Base-by-base conservation (phyloP, 1,140 invertebrate genomes). In the Cephus cinctus region DNA sequence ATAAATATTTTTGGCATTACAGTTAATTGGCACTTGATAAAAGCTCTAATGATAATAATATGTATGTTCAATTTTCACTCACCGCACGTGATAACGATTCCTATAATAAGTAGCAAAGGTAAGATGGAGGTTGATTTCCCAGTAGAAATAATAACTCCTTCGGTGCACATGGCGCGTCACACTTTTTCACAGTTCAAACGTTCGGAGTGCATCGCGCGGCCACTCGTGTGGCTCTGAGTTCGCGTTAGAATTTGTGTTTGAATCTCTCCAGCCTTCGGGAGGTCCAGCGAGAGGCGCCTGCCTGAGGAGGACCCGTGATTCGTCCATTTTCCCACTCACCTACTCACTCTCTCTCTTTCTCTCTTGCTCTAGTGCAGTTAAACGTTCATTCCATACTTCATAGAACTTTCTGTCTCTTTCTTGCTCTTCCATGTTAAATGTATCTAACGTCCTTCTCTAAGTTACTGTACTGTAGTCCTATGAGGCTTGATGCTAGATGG, bases 201-300 rank as follows among this genome's bases (percentile, higher is more conserved):
- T 18, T 15, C 50, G 61, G 56, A 47, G 46, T 59, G 64, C 53
- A 51, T 57, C 57, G 60, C 60, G 57, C 64, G 59, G 55, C 60
- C 57, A 65, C 67, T 69, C 60, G 64, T 61, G 67, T 59, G 64
- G 57, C 52, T 70, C 63, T 67, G 66, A 67, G 52, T 54, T 34
- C 38, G 40, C 40, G 42, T 44, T 57, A 54, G 52, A 59, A 62
- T 58, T 62, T 51, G 58, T 56, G 64, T 62, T 64, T 67, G 55
- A 67, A 65, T 65, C 57, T 46, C 40, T 50, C 45, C 47, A 50
- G 56, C 54, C 45, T 49, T 54, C 44, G 50, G 48, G 44, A 25
- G 48, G 43, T 61, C 47, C 53, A 53, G 46, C 42, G 43, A 41
- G 40, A 22, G 34, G 62, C 67, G 63, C 64, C 61, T 67, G 60